These are phyloP conservation scores for Dryomyza anilis DNA, from an alignment of 2,888 invertebrate species.

Conservation along the genomic window DNA sequence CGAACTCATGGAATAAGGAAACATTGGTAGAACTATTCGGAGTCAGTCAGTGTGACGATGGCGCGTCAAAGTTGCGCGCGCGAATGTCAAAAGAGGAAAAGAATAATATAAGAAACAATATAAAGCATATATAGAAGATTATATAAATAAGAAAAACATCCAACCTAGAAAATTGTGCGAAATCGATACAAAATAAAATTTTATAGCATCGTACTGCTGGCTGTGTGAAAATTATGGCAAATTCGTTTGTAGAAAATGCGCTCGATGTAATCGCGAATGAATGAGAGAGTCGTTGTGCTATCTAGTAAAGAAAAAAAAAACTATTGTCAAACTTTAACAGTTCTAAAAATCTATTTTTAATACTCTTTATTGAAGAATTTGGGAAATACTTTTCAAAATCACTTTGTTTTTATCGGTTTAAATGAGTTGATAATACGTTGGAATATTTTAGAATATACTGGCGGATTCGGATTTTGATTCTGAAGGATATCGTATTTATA, in stretches of 20 bases:
- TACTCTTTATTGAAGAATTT: slow-evolving; percentile 19
- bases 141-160: no score
- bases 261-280: background rate
- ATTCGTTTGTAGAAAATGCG: background rate
- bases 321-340: slow-evolving; percentile 10
- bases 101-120: no score
- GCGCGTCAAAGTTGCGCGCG: slow-evolving; percentile 15
- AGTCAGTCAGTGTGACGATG: slow-evolving; percentile 28
- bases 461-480: no score
- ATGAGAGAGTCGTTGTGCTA: background rate
- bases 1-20: background rate
- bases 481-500: no score
- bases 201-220: slow-evolving; percentile 37
- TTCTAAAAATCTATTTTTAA: slow-evolving; percentile 17
- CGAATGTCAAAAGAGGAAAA: no score
- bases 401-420: no score
- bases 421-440: no score
- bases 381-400: slow-evolving; percentile 34
- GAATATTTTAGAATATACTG: no score
- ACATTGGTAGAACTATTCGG: no score
- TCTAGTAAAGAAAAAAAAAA: background rate
- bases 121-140: no score
- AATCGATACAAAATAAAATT: slow-evolving; percentile 53
- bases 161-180: slow-evolving; percentile 46
- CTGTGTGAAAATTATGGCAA: slow-evolving; percentile 16